phyloP scores from a whole-genome alignment of 2,113 vertebrate genomes.

The Sakesphorus luctuosus region DNA sequence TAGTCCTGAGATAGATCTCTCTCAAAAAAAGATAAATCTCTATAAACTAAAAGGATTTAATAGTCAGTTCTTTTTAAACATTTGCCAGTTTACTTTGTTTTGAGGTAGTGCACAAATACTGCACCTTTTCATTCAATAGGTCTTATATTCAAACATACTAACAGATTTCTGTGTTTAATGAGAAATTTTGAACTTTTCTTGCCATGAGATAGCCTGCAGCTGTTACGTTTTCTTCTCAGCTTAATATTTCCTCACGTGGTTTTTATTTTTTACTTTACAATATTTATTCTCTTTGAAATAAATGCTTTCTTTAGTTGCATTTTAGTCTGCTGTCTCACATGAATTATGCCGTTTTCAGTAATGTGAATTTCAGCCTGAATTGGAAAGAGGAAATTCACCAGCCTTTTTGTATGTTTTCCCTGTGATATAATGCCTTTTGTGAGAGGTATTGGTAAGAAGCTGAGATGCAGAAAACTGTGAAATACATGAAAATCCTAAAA shows the following conservation, averaged over 20 bases:
- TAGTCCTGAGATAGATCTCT: background rate
- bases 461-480: slow-evolving; percentile 42
- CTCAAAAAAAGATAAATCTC: background rate
- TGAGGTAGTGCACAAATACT: background rate
- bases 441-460: background rate
- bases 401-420: background rate
- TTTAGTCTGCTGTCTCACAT: background rate
- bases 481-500: slow-evolving; percentile 55
- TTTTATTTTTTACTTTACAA: background rate
- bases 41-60: background rate
- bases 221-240: background rate
- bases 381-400: background rate
- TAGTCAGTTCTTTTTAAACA: background rate
- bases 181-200: background rate
- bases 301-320: background rate
- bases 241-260: background rate
- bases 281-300: background rate
- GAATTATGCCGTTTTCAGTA: background rate
- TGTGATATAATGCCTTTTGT: slow-evolving; percentile 24
- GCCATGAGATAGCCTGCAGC: background rate
- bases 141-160: background rate
- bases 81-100: background rate
- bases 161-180: background rate
- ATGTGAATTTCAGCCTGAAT: background rate
- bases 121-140: background rate